A percentile compares a stretch with the other conserved stretches of the same genome.
phyloP scores from a whole-genome alignment of 2,113 vertebrate genomes.

The Etia nguti region DNA sequence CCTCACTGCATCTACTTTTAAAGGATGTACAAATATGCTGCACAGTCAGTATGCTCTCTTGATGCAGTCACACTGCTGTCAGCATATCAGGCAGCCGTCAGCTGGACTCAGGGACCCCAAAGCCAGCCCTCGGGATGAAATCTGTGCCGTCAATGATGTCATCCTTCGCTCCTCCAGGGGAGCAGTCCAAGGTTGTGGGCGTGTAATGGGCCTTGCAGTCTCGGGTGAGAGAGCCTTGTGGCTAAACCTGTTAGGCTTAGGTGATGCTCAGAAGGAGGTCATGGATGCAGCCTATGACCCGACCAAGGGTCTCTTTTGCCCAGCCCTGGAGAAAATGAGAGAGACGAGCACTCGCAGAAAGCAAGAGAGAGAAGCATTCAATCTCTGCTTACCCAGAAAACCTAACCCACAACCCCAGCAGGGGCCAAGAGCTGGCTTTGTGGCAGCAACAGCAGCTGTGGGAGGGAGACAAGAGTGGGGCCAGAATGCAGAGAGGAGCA shows the following conservation, averaged over 20 bases:
- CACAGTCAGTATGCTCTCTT: not conserved
- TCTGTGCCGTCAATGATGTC: not conserved
- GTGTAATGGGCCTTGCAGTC: rapidly evolving
- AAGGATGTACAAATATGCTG: not conserved
- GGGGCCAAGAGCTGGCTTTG: too few species aligned
- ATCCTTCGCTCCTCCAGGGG: not conserved
- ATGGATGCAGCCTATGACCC: not conserved
- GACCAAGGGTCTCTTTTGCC: rapidly evolving
- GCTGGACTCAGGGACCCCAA: rapidly evolving
- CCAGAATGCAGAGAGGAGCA: too few species aligned
- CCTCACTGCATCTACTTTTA: not conserved
- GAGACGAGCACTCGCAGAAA: not conserved
- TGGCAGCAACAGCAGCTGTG: too few species aligned
- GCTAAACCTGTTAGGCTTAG: not conserved
- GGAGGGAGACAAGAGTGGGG: too few species aligned
- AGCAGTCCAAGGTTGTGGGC: rapidly evolving
- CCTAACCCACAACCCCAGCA: too few species aligned
- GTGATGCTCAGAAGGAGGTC: not conserved
- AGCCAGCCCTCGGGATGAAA: not conserved
- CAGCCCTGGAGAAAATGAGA: rapidly evolving
- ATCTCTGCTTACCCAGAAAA: too few species aligned
- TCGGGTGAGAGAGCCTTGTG: not conserved
- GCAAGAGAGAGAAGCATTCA: too few species aligned
- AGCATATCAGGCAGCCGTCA: not conserved
- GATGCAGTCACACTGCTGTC: not conserved